Conservation (phyloP, 2,113 vertebrate species). For the Gymnorhina tibicen region DNA sequence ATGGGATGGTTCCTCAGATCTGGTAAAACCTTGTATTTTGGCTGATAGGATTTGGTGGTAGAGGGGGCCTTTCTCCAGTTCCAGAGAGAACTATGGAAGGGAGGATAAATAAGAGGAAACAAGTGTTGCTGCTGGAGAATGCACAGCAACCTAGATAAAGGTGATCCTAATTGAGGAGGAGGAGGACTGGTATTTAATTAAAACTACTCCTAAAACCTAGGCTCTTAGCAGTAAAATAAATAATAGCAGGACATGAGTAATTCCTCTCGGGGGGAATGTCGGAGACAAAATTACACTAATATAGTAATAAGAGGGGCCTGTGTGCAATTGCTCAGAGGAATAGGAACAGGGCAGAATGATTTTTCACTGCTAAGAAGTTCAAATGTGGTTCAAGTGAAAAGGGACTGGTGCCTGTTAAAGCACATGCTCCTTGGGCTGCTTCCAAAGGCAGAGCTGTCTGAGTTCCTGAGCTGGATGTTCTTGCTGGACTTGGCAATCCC, state of each 20-base stretch:
- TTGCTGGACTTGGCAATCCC: neutral
- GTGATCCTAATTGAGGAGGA: slow-evolving; percentile 29
- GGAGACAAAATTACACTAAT: slow-evolving; percentile 31
- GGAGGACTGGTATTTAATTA: slow-evolving; percentile 43
- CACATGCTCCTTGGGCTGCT: rapidly evolving
- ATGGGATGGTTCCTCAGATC: neutral
- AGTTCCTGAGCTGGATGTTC: neutral
- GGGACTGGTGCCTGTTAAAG: neutral
- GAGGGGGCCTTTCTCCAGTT: neutral
- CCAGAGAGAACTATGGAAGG: neutral
- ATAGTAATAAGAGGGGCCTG: slow-evolving; percentile 13
- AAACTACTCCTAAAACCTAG: slow-evolving; percentile 8
- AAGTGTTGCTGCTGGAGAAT: neutral
- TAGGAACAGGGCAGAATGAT: neutral
- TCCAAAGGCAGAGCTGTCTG: neutral
- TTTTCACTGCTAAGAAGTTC: neutral
- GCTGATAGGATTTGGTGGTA: neutral
- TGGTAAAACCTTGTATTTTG: neutral
- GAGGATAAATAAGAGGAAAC: neutral
- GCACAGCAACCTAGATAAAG: neutral
- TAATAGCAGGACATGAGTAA: slow-evolving; percentile 45
- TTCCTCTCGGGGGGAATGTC: neutral
- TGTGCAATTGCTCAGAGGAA: neutral
- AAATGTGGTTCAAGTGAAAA: slow-evolving; percentile 20
- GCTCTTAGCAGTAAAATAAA: slow-evolving; percentile 40